phyloP scores from a whole-genome alignment of 2,797 vertebrate genomes.

The Peromyscus nudipes region DNA sequence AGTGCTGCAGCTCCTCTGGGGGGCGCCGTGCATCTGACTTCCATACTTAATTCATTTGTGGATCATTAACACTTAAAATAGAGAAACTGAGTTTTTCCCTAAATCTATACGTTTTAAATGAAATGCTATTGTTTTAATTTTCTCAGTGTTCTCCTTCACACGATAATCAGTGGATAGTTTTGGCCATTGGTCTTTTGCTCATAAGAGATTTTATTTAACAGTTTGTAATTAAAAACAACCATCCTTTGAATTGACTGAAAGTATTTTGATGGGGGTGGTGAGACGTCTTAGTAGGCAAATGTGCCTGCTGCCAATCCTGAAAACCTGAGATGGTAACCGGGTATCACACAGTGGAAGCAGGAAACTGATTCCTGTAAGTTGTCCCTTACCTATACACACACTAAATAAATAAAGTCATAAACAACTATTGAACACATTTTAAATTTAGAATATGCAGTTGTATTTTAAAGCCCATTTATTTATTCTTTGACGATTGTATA shows the following conservation, averaged over 20 bases:
- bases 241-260: constrained; percentile 7
- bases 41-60: not conserved
- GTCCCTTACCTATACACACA: too few relatives aligned
- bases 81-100: not conserved
- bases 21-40: not conserved
- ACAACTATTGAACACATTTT: not conserved
- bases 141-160: not conserved
- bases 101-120: not conserved
- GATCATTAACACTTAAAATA: not conserved
- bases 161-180: not conserved
- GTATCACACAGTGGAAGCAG: not conserved
- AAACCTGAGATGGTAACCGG: too few relatives aligned
- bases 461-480: not conserved
- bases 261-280: not conserved
- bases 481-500: not conserved
- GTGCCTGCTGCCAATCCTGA: not conserved
- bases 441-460: not conserved
- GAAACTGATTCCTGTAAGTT: not conserved
- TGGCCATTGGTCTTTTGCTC: not conserved
- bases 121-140: not conserved
- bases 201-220: not conserved
- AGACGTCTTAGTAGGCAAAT: not conserved
- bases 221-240: not conserved
- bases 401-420: not conserved
- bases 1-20: not conserved